Percentiles rank a stretch among this genome's conserved stretches.
Evolutionary conservation across 2,888 invertebrate genomes (phyloP).

Genomic region (Plusia festucae): DNA sequence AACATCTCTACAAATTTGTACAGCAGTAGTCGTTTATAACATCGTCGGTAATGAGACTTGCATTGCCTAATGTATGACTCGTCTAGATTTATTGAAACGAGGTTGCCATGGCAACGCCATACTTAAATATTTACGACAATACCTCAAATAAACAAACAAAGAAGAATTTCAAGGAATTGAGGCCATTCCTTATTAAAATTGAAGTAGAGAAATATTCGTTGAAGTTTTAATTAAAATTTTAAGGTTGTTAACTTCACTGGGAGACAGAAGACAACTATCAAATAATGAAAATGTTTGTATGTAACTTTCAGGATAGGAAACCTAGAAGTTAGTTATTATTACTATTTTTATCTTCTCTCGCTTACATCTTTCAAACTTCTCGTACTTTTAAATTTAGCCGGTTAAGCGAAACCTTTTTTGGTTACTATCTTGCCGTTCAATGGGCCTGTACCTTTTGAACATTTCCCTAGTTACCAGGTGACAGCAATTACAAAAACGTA

Average conservation of each 20-base stretch:
- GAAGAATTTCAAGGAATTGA: not conserved
- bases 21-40: no score
- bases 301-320: no score
- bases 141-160: not conserved
- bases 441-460: not conserved
- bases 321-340: no score
- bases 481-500: not conserved
- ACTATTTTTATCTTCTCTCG: no score
- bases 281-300: not conserved
- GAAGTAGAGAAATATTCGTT: not conserved
- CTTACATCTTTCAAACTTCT: no score
- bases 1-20: no score
- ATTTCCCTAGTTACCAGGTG: not conserved
- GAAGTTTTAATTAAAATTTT: conserved; percentile 1
- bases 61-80: no score
- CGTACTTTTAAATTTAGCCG: no score
- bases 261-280: not conserved
- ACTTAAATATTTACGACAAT: conserved; percentile 22
- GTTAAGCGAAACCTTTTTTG: not conserved
- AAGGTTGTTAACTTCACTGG: not conserved
- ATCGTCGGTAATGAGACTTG: no score
- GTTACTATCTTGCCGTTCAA: no score
- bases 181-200: not conserved
- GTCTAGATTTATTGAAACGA: conserved; percentile 33
- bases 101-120: conserved; percentile 31